Base-by-base conservation (phyloP, 2,888 invertebrate genomes). In the Myathropa florea region DNA sequence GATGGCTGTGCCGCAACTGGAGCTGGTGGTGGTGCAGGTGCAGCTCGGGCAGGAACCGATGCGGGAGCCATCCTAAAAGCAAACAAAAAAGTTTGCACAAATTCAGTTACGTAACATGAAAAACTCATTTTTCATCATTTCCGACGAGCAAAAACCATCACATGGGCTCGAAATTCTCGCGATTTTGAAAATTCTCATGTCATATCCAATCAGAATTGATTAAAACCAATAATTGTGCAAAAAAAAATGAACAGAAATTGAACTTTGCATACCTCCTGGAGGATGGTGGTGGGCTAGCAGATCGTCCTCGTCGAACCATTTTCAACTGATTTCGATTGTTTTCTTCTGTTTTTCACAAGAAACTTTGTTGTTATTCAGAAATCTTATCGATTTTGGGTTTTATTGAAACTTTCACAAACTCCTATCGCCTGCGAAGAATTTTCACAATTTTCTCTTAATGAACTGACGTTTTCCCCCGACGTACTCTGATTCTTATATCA, bases 291-390 rank as follows among this genome's bases (percentile, higher is more conserved):
- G 96, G 95, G 91, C 95, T 95, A 80, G 95, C 94, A 89, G 96
- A 95, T 92, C 96, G 94, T 94, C 96, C 96, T 92, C 96, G 95
- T 93, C 96, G 94, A 92, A 95, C 95, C 96, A 96, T 96, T 90
- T 93, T 94, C 84, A 23, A 88, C 53, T 24, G 23, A 72, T 65
- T 70, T 78, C 89, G 76, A 68, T 76, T 68, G 82, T 83, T 67
- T 61, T 83, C 77, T 9, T 83, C n/a, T 61, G 21, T 53, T 81
- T 12, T n/a, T 36, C 23, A 65, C n/a, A 63, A 73, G 9, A 18
- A 70, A 36, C 10, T 55, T 30, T 61, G 21, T 24, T 60, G 18
- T 21, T 23, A 33, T 36, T 28, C 46, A 33, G 1, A 10, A 67
- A 73, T 73, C 23, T 30, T 59, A 67, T 10, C 4, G 63, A 33